phyloP scores from a whole-genome alignment of 1,140 invertebrate genomes.

The Cherax quadricarinatus region DNA sequence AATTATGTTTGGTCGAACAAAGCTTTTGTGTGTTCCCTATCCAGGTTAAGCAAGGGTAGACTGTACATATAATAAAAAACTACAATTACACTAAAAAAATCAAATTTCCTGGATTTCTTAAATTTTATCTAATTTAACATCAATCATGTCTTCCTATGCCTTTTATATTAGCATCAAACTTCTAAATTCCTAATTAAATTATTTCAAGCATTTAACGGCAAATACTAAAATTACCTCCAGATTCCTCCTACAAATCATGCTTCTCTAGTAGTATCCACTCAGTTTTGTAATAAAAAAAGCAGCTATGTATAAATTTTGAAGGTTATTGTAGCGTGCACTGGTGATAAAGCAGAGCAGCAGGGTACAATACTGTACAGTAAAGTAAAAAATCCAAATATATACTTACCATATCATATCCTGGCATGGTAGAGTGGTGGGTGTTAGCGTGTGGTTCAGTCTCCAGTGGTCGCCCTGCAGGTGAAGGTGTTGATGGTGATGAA shows the following conservation, averaged over 20 bases:
- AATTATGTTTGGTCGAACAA: too few species aligned
- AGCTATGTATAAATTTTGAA: not conserved
- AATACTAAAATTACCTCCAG: not conserved
- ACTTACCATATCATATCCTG: conserved; percentile 55
- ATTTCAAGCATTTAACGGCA: too few species aligned
- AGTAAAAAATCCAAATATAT: not conserved
- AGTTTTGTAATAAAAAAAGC: not conserved
- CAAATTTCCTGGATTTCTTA: too few species aligned
- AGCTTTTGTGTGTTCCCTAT: too few species aligned
- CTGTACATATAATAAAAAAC: too few species aligned
- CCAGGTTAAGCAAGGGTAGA: too few species aligned
- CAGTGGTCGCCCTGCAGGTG: conserved; percentile 52
- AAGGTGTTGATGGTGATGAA: conserved; percentile 54
- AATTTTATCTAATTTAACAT: too few species aligned
- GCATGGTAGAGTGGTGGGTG: conserved; percentile 33
- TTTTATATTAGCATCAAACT: too few species aligned
- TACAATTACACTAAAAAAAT: too few species aligned
- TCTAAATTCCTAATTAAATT: too few species aligned
- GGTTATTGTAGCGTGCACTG: not conserved
- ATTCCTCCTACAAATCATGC: not conserved
- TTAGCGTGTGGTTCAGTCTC: conserved; percentile 35
- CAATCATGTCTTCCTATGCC: too few species aligned
- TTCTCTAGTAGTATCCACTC: not conserved
- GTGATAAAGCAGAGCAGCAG: not conserved
- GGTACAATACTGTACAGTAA: not conserved